Evolutionary conservation across 1,140 invertebrate genomes (phyloP), one percentile per base, ranked within the genome.

Genomic region (Drosophila pectinifera): DNA sequence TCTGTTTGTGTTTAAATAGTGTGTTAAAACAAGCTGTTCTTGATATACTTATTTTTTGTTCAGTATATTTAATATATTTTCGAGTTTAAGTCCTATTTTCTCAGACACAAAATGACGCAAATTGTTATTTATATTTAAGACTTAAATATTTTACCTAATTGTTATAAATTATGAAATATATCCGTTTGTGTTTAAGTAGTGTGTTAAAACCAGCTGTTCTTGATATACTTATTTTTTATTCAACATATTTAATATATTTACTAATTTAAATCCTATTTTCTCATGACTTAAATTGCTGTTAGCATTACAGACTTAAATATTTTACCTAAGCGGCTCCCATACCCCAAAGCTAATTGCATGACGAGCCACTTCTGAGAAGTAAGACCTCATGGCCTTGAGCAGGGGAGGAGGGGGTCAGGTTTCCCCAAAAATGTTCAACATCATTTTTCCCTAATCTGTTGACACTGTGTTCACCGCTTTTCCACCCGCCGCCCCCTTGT

Each of bases 401-500:
- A n/a, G 10, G 49, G 13, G 4, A 36, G 22, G 8, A n/a, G 2
- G 20, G 28, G 20, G 28, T 22, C 14, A n/a, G 24, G 42, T 28
- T 18, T 28, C n/a, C n/a, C 28, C 16, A 5, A 6, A 31, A 18
- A 28, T 13, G 10, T 13, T 16, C 3, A 6, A 36, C 11, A 46
- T 64, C 16, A 53, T 46, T 65, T 38, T 36, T 10, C 13, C 41
- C 10, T 5, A 49, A 49, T 42, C 45, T 31, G n/a, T 38, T 48
- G 36, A 42, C 64, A 65, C 61, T 68, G 64, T 68, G 64, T 68
- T 20, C 59, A 24, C 16, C 48, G 34, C 20, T 51, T 34, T 34
- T 14, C 31, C 11, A 11, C 4, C 31, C 8, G 6, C 24, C 24
- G 13, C 43, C 59, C 28, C 24, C 26, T 26, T 51, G 4, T 8